Percentiles rank a stretch among this genome's conserved stretches.
Evolutionary conservation across 64 coral and sea anemone genomes (phyloP).

Genomic region (Orbicella faveolata): DNA sequence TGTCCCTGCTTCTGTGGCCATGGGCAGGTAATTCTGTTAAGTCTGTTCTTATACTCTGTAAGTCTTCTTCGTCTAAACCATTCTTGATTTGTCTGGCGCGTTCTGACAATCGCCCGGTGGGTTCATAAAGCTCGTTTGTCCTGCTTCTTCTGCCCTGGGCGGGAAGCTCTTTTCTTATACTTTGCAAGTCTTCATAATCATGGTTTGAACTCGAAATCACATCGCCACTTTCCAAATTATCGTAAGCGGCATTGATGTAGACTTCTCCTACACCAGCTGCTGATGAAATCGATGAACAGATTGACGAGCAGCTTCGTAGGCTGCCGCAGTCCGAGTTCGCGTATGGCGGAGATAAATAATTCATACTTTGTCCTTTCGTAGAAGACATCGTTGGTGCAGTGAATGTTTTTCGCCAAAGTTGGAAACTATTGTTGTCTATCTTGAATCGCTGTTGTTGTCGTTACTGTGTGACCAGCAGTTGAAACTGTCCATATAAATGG

Average conservation of each 20-base stretch:
- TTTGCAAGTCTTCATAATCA: slow-evolving; percentile 17
- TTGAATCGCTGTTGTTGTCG: neutral
- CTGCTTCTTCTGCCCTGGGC: neutral
- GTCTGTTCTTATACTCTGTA: neutral
- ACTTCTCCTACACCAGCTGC: neutral
- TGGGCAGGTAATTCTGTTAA: neutral
- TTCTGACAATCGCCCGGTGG: neutral
- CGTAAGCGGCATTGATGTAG: neutral
- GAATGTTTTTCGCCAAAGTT: slow-evolving; percentile 5
- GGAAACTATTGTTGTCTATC: slow-evolving; percentile 6
- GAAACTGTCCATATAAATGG: neutral
- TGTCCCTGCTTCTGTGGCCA: neutral
- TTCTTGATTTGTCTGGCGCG: slow-evolving; percentile 9
- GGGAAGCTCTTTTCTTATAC: neutral
- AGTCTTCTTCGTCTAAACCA: neutral
- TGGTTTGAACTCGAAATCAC: neutral
- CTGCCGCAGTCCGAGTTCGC: neutral
- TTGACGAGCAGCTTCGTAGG: slow-evolving; percentile 1
- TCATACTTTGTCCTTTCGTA: neutral
- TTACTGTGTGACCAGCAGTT: neutral
- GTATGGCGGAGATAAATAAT: neutral
- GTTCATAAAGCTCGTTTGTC: slow-evolving; percentile 25
- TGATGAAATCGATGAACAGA: neutral
- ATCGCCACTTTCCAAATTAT: neutral
- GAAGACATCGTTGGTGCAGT: slow-evolving; percentile 2